Base-by-base conservation (phyloP, 2,888 invertebrate species). In the Andrena trimmerana region DNA sequence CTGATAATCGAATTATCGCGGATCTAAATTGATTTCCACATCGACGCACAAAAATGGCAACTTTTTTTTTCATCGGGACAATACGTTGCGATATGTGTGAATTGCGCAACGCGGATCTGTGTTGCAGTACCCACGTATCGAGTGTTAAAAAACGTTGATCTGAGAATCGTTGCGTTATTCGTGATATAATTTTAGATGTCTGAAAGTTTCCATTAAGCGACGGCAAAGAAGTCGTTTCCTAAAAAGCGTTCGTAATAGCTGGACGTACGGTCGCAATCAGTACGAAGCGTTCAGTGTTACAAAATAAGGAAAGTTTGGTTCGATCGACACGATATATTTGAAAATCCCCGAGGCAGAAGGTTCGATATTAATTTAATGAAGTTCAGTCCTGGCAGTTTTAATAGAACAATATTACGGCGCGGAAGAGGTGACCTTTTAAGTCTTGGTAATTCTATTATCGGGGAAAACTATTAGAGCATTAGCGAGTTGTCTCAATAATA, bases 1-100 rank as follows among this genome's bases (percentile, higher is more conserved):
- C 24, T 63, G 2, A 36, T 66, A 73, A 81, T 67, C 60, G 48
- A 29, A 70, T 77, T 81, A 78, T 57, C 70, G 29, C 42, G 20
- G 42, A 31, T 73, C 54, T 50, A 66, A 72, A 70, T 74, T 57
- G 70, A 70, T 65, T 82, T 69, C 36, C 31, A 68, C 52, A 20
- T 42, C 33, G n/a, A 27, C 31, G 27, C 27, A 27, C 10, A 29
- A 29, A 57, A 70, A 52, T 27, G 0, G n/a, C 3, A 7, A 13
- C 8, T n/a, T 33, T 59, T 70, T 59, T 70, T 66, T 52, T n/a
- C 0, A 29, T 13, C 36, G 2, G 10, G 8, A 42, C 63, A 20
- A 48, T 20, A 16, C 27, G 20, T 48, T 20, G 27, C n/a, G n/a
- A 76, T 57, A 36, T 4, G 57, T 36, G 16, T 2, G 36, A 27